phyloP scores from a whole-genome alignment of 2,888 invertebrate genomes.

The Trachelus stipa region DNA sequence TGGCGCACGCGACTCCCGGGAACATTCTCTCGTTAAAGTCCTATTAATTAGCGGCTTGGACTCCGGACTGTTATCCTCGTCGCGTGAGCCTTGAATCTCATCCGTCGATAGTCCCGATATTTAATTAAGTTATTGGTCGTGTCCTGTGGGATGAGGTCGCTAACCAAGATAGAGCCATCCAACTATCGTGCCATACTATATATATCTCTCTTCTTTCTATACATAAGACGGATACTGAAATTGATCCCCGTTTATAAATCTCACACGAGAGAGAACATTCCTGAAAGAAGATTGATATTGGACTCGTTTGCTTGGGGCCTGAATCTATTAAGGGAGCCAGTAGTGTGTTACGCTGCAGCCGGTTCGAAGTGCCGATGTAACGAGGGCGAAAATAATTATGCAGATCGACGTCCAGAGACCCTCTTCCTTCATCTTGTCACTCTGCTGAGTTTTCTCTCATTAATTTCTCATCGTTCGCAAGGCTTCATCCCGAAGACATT shows the following conservation, averaged over 20 bases:
- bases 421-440: conserved; percentile 20
- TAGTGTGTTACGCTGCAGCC: conserved; percentile 13
- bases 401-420: conserved; percentile 22
- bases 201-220: neutral
- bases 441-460: conserved; percentile 37
- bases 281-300: conserved; percentile 22
- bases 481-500: conserved; percentile 27
- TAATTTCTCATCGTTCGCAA: conserved; percentile 35
- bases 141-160: conserved; percentile 8
- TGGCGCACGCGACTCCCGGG: neutral
- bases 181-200: neutral
- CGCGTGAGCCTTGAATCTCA: conserved; percentile 1
- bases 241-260: neutral
- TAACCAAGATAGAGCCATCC: neutral
- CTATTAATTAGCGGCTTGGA: conserved; percentile 39
- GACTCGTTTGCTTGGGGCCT: conserved; percentile 21
- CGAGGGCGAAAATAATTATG: conserved; percentile 41
- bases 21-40: conserved; percentile 35
- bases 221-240: neutral
- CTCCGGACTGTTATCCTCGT: neutral
- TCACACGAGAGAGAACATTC: neutral
- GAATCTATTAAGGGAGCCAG: conserved; percentile 27
- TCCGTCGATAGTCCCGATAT: conserved; percentile 25
- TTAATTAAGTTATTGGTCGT: conserved; percentile 43
- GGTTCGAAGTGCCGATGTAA: conserved; percentile 29